Evolutionary conservation across 2,888 invertebrate genomes (phyloP).

Genomic region (Agrotis clavis): DNA sequence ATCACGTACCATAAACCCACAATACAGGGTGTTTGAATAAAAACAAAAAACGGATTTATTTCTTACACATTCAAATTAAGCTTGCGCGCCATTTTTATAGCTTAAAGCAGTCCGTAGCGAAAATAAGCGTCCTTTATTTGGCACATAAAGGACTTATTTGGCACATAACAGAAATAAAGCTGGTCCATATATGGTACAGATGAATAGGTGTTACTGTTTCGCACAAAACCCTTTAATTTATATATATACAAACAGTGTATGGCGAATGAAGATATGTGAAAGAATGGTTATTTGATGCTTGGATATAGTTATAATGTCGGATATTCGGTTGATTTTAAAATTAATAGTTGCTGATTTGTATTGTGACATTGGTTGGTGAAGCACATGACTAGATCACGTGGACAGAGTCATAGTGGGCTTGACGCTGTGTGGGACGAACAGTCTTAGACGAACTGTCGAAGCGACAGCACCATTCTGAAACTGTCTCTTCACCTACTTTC

Average conservation of each 20-base stretch:
- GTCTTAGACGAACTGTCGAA: too few relatives aligned
- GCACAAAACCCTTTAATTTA: slow-evolving; percentile 41
- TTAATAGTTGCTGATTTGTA: too few relatives aligned
- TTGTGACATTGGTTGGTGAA: too few relatives aligned
- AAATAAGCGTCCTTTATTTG: slow-evolving; percentile 62
- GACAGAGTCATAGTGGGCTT: too few relatives aligned
- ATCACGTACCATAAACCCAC: slow-evolving; percentile 54
- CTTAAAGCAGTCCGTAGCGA: slow-evolving; percentile 59
- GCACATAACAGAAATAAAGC: slow-evolving; percentile 55
- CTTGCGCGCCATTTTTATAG: slow-evolving; percentile 62
- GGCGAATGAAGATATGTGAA: slow-evolving; percentile 38
- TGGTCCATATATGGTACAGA: slow-evolving; percentile 14
- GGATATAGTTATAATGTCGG: neutral
- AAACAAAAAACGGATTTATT: slow-evolving; percentile 62
- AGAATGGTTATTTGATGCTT: slow-evolving; percentile 20
- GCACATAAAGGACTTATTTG: slow-evolving; percentile 59
- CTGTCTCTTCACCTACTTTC: too few relatives aligned
- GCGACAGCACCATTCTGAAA: too few relatives aligned
- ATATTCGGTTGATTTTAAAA: too few relatives aligned
- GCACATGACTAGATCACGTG: too few relatives aligned
- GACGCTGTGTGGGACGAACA: too few relatives aligned
- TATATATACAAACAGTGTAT: slow-evolving; percentile 50
- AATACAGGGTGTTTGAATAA: slow-evolving; percentile 46
- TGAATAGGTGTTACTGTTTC: slow-evolving; percentile 50
- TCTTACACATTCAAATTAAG: slow-evolving; percentile 66